Percentiles rank a stretch among this genome's conserved stretches.
Conservation (phyloP, 2,797 vertebrate species). For the Crocidura indochinensis region DNA sequence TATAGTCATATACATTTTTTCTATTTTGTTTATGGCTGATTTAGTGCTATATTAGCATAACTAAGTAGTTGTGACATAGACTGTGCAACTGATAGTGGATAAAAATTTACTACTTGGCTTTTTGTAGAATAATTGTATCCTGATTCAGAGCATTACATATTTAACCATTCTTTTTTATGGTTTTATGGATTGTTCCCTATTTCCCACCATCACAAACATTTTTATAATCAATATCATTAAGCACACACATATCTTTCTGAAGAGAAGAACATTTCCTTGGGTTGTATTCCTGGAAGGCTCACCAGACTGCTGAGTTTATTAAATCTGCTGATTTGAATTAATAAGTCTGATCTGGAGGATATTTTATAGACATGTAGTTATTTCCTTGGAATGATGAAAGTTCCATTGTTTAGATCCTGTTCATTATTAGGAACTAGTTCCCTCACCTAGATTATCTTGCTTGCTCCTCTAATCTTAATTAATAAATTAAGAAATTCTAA, state of each 20-base stretch:
- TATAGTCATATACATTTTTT: not conserved
- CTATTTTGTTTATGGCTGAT: not conserved
- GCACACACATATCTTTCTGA: not conserved
- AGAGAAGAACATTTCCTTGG: not conserved
- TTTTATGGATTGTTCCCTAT: not conserved
- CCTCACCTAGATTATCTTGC: slow-evolving; percentile 4
- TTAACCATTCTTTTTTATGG: not conserved
- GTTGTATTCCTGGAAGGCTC: not conserved
- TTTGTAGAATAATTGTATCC: slow-evolving; percentile 31
- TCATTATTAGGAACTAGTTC: not conserved
- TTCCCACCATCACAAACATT: slow-evolving; percentile 18
- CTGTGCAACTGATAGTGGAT: not conserved
- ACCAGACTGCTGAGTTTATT: not conserved
- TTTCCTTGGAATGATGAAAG: slow-evolving; percentile 21
- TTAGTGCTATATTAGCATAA: not conserved
- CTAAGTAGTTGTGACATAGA: not conserved
- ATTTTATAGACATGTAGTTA: slow-evolving; percentile 28
- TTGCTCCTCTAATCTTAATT: not conserved
- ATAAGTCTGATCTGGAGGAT: slow-evolving; percentile 13
- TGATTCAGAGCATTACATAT: slow-evolving; percentile 27
- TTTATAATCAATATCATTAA: not conserved
- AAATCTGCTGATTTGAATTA: slow-evolving; percentile 55
- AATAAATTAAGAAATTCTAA: too few relatives aligned
- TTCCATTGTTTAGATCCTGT: not conserved
- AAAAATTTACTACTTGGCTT: not conserved